Evolutionary conservation across 2,113 vertebrate genomes (phyloP), one percentile per base, ranked within the genome.

Genomic region (Mustelus asterias): DNA sequence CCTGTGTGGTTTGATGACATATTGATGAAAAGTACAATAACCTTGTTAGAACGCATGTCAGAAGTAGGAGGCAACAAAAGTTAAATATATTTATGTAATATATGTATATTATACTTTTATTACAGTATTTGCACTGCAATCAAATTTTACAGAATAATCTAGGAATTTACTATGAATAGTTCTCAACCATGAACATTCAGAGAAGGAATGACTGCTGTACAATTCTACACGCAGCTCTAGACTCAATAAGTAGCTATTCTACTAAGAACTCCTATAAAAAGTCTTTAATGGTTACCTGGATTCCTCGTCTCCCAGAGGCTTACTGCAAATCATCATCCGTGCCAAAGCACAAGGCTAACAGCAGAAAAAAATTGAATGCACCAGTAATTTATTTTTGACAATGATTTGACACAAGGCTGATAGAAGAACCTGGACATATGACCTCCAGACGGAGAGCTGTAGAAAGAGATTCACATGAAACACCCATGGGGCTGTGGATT

Each of bases 341-440:
- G 96, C 96, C 95, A 86, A 96, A 96, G 96, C 96, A 93, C 90
- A 95, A 48, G 94, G 94, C 69, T 95, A 95, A 97, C 96, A 97
- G 97, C 96, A 96, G 89, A 96, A 96, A 96, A 96, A 96, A 97
- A 96, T 97, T 96, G 96, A 97, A 97, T 88, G 96, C 95, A 37
- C 85, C 65, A 44, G 97, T 97, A 97, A 98, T 98, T 98, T 97
- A 97, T 96, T 97, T 97, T 96, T 13, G 94, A 97, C 96, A 97
- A 96, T 97, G 97, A 97, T 97, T 97, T 98, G 97, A 98, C 98
- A 98, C 97, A 96, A 83, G 93, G 96, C 96, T 97, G 98, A 97
- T 97, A 96, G 97, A 97, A 97, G 96, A 95, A 97, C 96, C 97
- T 97, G 96, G 97, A 96, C 94, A 69, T 60, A 95, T 97, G 97